phyloP scores from a whole-genome alignment of 2,797 vertebrate species.

The Acanthiza pusilla region DNA sequence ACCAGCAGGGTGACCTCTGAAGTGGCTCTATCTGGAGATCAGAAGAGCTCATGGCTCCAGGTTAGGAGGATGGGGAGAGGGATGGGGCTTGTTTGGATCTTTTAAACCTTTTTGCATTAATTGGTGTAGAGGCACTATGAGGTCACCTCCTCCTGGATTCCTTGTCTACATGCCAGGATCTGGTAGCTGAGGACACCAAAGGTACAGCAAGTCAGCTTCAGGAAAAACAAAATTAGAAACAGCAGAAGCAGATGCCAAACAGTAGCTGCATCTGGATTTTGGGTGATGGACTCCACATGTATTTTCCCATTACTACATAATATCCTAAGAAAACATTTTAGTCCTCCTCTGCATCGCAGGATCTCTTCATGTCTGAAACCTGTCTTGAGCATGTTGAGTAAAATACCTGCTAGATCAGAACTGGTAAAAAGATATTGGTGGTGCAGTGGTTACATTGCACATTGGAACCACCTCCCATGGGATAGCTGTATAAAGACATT shows the following conservation, averaged over 20 bases:
- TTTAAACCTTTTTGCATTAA: background rate
- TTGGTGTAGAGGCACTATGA: background rate
- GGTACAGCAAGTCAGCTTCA: background rate
- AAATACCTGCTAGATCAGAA: background rate
- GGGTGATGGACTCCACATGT: slow-evolving; percentile 57
- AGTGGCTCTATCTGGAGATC: background rate
- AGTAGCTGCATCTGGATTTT: slow-evolving; percentile 63
- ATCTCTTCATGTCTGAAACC: background rate
- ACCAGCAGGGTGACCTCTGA: background rate
- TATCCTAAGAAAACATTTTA: background rate
- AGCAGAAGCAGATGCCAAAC: slow-evolving; percentile 53
- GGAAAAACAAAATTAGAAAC: slow-evolving; percentile 46
- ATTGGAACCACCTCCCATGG: background rate
- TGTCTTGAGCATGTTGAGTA: background rate
- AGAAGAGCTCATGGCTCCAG: background rate
- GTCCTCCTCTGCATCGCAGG: background rate
- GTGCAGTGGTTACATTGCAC: background rate
- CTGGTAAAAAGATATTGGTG: background rate
- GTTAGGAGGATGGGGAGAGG: background rate
- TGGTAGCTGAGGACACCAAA: background rate
- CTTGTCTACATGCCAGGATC: background rate
- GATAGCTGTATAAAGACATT: background rate
- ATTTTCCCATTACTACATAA: slow-evolving; percentile 4
- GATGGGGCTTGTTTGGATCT: background rate
- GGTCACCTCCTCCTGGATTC: background rate